Evolutionary conservation across 1,140 invertebrate genomes (phyloP), one percentile per base, ranked within the genome.

Genomic region (Daktulosphaira vitifoliae): DNA sequence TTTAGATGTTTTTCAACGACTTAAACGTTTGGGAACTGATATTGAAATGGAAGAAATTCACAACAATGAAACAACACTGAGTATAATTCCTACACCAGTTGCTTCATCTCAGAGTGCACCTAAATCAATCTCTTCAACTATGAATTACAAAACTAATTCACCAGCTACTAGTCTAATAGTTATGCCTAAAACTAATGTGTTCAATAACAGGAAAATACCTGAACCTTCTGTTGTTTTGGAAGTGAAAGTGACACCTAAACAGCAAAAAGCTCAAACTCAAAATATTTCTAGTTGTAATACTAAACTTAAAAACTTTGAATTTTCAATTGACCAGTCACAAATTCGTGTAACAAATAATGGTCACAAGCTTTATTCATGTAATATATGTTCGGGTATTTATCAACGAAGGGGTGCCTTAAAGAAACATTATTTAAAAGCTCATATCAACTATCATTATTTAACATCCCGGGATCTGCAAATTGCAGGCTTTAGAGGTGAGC

Each of bases 381-480:
- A 81, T 68, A 74, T 82, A 20, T 82, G 81, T 71, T 68, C 68
- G 6, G 74, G 73, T 4, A 69, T 75, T 1, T 82, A 81, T 69
- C 72, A 76, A 37, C 76, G 80, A 65, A 74, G 74, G n/a, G 78
- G 80, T 65, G 81, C 79, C 68, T 70, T 82, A 4, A 81, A 81
- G 68, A 72, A 79, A 22, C 81, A 82, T 69, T 81, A 78, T 65
- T 67, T 81, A 20, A 71, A 78, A n/a, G 75, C 73, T 66, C 81
- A 82, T 70, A 74, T 82, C 4, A 80, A 81, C 67, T 74, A 74
- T 66, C 72, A 74, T 56, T 80, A 79, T 69, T 69, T 82, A 5
- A 75, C 76, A 16, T 71, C 74, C 37, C 70, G 73, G 29, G 78
- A 79, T 67, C 69, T 70, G 72, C 73, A 66, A 70, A 67, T 54